Evolutionary conservation across 2,888 invertebrate genomes (phyloP).

Genomic region (Habroteleia sp.): DNA sequence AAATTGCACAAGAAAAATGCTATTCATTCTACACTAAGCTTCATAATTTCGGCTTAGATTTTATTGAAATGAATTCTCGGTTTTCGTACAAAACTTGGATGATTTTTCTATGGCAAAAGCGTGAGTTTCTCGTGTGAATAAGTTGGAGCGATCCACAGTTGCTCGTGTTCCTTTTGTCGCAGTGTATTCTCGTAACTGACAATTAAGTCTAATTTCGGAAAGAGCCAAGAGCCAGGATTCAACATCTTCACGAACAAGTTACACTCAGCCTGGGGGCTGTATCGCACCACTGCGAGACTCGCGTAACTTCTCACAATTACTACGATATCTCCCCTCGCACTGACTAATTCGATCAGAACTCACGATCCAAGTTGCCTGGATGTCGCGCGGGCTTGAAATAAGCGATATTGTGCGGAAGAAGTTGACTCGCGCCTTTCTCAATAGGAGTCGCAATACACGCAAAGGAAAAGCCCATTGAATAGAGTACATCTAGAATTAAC

Average conservation of each 20-base stretch:
- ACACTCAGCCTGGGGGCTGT: slow-evolving; percentile 44
- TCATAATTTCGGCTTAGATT: too few relatives aligned
- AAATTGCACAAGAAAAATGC: too few relatives aligned
- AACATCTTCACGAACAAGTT: slow-evolving; percentile 55
- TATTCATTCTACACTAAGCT: too few relatives aligned
- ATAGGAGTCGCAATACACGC: slow-evolving; percentile 33
- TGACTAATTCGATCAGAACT: slow-evolving; percentile 69
- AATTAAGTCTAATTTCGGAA: slow-evolving; percentile 68
- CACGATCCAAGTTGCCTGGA: slow-evolving; percentile 63
- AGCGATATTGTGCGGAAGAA: slow-evolving; percentile 38
- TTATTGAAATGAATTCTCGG: too few relatives aligned
- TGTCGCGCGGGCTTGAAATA: slow-evolving; percentile 60
- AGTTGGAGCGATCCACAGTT: slow-evolving; percentile 19
- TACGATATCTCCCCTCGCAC: slow-evolving; percentile 70
- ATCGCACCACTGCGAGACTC: slow-evolving; percentile 15
- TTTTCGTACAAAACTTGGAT: too few relatives aligned
- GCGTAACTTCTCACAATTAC: slow-evolving; percentile 75
- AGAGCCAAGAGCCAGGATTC: slow-evolving; percentile 34
- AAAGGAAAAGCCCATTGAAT: slow-evolving; percentile 1
- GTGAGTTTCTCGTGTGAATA: slow-evolving; percentile 11
- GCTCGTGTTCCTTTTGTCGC: slow-evolving; percentile 38
- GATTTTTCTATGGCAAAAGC: slow-evolving; percentile 6
- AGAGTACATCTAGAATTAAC: slow-evolving; percentile 7
- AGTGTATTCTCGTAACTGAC: slow-evolving; percentile 66
- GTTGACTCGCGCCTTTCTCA: slow-evolving; percentile 26